A percentile compares a stretch with the other conserved stretches of the same genome.
These are phyloP conservation scores for Dicentrarchus labrax DNA, from an alignment of 2,113 vertebrate genomes.

Conservation along the genomic window DNA sequence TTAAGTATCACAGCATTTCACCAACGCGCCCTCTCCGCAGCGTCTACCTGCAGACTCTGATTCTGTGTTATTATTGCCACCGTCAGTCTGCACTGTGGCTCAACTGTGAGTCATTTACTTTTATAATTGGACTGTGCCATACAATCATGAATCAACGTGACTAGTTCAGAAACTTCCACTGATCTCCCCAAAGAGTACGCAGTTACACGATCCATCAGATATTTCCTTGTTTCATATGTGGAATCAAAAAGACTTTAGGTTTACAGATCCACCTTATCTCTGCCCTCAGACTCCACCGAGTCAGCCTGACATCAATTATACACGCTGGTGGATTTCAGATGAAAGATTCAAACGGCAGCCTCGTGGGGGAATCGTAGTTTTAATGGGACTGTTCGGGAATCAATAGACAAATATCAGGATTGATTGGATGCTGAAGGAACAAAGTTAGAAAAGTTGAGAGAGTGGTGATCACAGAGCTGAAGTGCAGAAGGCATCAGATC, in stretches of 20 bases:
- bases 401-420: background rate
- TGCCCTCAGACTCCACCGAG: background rate
- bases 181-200: background rate
- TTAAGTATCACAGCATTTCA: background rate
- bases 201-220: background rate
- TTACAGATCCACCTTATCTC: background rate
- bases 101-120: background rate
- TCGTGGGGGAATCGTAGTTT: background rate
- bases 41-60: background rate
- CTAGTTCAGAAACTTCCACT: background rate
- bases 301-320: background rate
- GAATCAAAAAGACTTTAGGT: background rate
- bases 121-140: background rate
- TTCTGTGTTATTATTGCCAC: background rate
- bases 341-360: background rate
- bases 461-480: background rate
- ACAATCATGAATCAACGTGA: background rate
- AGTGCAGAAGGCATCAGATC: background rate
- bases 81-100: background rate
- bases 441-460: background rate
- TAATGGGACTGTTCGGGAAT: background rate
- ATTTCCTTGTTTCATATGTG: background rate
- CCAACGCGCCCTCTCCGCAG: background rate
- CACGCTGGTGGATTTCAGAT: conserved; percentile 11
- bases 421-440: background rate